A percentile compares a stretch with the other conserved stretches of the same genome.
Conservation (phyloP, 2,113 vertebrate species). For the Silurus asotus region DNA sequence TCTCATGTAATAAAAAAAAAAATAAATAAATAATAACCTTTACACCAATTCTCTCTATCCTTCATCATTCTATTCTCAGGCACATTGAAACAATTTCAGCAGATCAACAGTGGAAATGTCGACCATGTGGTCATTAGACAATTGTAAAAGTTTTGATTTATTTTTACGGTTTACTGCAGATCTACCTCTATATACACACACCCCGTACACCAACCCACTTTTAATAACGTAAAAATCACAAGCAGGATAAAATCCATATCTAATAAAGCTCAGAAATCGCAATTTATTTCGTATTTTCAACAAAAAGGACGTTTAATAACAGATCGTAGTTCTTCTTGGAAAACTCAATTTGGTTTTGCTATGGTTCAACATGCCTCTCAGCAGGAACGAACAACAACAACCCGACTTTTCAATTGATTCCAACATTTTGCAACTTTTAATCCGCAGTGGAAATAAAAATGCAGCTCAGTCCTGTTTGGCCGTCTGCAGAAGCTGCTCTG, state of each 20-base stretch:
- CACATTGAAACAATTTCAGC: not conserved
- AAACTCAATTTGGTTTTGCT: not conserved
- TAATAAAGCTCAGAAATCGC: not conserved
- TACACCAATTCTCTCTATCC: not conserved
- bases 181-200: not conserved
- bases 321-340: not conserved
- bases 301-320: not conserved
- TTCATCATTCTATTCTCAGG: not conserved
- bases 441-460: constrained; percentile 30
- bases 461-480: constrained; percentile 1
- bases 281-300: not conserved
- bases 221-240: not conserved
- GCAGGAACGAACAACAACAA: not conserved
- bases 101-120: not conserved
- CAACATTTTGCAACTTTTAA: not conserved
- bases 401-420: not conserved
- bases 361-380: not conserved
- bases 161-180: not conserved
- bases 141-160: not conserved
- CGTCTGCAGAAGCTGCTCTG: constrained; percentile 1
- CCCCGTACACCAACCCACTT: too few relatives aligned
- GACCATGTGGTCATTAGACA: not conserved
- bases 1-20: not conserved
- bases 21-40: too few relatives aligned
- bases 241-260: not conserved